A percentile compares a stretch with the other conserved stretches of the same genome.
phyloP scores from a whole-genome alignment of 2,888 invertebrate genomes.

The Morpho deidamia region DNA sequence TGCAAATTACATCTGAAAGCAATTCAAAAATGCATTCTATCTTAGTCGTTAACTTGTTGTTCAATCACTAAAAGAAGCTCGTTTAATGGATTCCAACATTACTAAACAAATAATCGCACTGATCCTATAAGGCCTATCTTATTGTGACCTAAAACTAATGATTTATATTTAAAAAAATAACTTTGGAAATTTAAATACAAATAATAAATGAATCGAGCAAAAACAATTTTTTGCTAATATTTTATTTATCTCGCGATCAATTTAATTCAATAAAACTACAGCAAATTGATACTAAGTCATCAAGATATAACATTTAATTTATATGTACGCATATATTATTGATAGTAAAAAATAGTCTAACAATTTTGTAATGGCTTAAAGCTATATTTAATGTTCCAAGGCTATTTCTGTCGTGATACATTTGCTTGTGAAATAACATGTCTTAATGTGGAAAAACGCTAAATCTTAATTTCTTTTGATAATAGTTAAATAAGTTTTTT shows the following conservation, averaged over 20 bases:
- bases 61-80: slow-evolving; percentile 75
- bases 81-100: slow-evolving; percentile 78
- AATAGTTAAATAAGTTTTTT: not conserved
- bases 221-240: too few relatives aligned
- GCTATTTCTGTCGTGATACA: too few relatives aligned
- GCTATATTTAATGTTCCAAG: slow-evolving; percentile 1
- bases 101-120: slow-evolving; percentile 75
- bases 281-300: slow-evolving; percentile 7
- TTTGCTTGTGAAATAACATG: too few relatives aligned
- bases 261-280: slow-evolving; percentile 9
- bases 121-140: slow-evolving; percentile 50
- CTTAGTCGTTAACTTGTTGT: slow-evolving; percentile 60
- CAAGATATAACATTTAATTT: slow-evolving; percentile 9
- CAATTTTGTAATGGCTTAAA: slow-evolving; percentile 9
- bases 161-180: too few relatives aligned
- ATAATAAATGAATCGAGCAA: too few relatives aligned
- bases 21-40: slow-evolving; percentile 69
- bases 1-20: slow-evolving; percentile 59
- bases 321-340: slow-evolving; percentile 6
- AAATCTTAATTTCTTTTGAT: not conserved
- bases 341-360: slow-evolving; percentile 7
- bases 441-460: too few relatives aligned
- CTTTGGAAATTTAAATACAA: too few relatives aligned
- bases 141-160: slow-evolving; percentile 28
- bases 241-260: not conserved